Conservation (phyloP, 2,888 invertebrate species). For the Protodeltote pygarga region DNA sequence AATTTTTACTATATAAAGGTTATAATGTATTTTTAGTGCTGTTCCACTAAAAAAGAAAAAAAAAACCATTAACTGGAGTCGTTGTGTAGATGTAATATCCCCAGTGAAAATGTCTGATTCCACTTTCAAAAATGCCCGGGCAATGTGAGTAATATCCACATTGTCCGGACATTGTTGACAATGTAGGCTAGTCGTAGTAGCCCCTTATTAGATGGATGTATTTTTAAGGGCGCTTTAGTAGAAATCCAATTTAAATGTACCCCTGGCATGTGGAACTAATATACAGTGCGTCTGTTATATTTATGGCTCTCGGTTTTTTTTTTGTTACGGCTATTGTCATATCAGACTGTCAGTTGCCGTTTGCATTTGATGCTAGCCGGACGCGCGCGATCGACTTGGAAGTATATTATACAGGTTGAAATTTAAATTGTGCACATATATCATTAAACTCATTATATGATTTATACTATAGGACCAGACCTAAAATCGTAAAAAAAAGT, state of each 20-base stretch:
- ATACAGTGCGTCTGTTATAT: too few species aligned
- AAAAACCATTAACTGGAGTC: constrained; percentile 24
- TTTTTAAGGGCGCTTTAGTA: constrained; percentile 41
- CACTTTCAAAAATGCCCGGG: constrained; percentile 13
- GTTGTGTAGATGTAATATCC: constrained; percentile 23
- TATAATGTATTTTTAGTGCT: constrained; percentile 47
- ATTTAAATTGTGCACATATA: too few species aligned
- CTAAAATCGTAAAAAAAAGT: too few species aligned
- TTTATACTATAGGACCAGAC: too few species aligned
- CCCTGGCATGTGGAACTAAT: too few species aligned
- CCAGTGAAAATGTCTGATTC: constrained; percentile 23
- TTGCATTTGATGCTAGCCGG: too few species aligned
- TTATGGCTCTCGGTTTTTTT: too few species aligned
- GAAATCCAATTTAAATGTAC: constrained; percentile 15
- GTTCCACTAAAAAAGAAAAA: constrained; percentile 49
- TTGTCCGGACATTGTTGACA: constrained; percentile 14
- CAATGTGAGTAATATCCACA: constrained; percentile 2
- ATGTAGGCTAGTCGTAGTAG: constrained; percentile 19
- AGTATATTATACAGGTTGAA: too few species aligned
- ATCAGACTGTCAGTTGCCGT: too few species aligned
- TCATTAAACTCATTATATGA: too few species aligned
- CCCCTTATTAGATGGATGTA: constrained; percentile 38
- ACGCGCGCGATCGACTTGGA: too few species aligned
- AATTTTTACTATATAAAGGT: constrained; percentile 46
- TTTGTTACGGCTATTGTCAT: too few species aligned